These are phyloP conservation scores for Radopholus similis DNA, from an alignment of 1,140 invertebrate genomes.

Conservation along the genomic window DNA sequence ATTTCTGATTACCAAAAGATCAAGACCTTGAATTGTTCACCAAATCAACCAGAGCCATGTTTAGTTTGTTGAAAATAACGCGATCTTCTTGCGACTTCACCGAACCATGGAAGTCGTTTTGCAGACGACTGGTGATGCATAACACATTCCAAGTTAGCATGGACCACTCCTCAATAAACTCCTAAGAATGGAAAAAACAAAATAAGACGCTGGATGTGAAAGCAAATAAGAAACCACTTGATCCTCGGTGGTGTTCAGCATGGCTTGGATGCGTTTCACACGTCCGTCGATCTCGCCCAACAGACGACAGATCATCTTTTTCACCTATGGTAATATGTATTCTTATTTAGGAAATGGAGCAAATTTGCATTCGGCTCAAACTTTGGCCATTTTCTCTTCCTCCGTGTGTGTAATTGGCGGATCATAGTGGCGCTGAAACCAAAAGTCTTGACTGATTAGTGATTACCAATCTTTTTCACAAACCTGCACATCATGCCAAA, in stretches of 20 bases:
- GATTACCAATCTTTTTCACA: background rate
- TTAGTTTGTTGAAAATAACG: conserved; percentile 53
- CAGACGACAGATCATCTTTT: conserved; percentile 55
- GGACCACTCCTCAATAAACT: conserved; percentile 60
- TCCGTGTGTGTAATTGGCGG: conserved; percentile 55
- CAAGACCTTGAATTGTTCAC: conserved; percentile 48
- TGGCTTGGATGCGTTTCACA: conserved; percentile 44
- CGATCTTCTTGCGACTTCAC: conserved; percentile 48
- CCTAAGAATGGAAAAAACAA: conserved; percentile 25
- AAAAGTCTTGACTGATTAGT: background rate
- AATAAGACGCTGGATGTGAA: background rate
- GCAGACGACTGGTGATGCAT: conserved; percentile 54
- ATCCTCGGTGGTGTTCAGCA: conserved; percentile 2
- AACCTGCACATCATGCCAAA: conserved; percentile 57
- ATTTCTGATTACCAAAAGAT: background rate
- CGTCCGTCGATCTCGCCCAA: conserved; percentile 52
- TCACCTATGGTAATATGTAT: conserved; percentile 35
- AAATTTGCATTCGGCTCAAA: conserved; percentile 22
- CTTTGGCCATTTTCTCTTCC: conserved; percentile 57
- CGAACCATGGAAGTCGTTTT: conserved; percentile 36
- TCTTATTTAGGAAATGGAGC: background rate
- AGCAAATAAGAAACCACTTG: conserved; percentile 18
- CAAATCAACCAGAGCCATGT: conserved; percentile 53
- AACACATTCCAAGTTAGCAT: conserved; percentile 60
- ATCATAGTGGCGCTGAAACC: conserved; percentile 54